Evolutionary conservation across 2,113 vertebrate species (phyloP).

Genomic region (Percina caprodes): DNA sequence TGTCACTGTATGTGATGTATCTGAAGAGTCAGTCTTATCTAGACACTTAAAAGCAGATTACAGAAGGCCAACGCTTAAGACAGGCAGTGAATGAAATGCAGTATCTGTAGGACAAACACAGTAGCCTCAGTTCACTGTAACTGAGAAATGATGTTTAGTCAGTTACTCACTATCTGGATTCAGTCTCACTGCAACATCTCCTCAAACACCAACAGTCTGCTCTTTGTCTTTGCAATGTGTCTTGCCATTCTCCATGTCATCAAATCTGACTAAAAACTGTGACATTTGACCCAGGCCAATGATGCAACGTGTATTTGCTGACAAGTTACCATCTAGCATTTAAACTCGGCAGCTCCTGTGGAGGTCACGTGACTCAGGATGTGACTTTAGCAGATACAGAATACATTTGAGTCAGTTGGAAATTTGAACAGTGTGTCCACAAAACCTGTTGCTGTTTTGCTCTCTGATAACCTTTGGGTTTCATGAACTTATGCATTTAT

Average conservation of each 20-base stretch:
- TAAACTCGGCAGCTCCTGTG: neutral
- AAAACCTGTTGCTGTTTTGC: neutral
- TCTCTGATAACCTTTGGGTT: neutral
- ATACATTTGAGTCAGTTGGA: neutral
- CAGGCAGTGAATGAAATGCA: neutral
- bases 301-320: neutral
- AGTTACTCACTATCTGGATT: slow-evolving; percentile 28
- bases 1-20: neutral
- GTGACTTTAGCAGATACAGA: slow-evolving; percentile 10
- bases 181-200: too few relatives aligned
- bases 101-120: slow-evolving; percentile 19
- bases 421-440: neutral
- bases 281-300: neutral
- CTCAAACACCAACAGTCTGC: neutral
- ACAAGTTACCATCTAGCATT: neutral
- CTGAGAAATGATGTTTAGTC: slow-evolving; percentile 12
- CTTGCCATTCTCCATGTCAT: neutral
- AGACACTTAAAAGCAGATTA: neutral
- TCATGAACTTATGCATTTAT: neutral
- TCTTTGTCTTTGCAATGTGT: slow-evolving; percentile 19
- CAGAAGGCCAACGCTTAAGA: neutral
- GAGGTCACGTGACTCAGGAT: neutral
- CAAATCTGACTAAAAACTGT: neutral
- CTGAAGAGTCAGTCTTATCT: neutral
- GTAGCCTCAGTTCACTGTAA: slow-evolving; percentile 41